Evolutionary conservation across 2,797 vertebrate species (phyloP), one percentile per base, ranked within the genome.

Genomic region (Margarornis squamiger): DNA sequence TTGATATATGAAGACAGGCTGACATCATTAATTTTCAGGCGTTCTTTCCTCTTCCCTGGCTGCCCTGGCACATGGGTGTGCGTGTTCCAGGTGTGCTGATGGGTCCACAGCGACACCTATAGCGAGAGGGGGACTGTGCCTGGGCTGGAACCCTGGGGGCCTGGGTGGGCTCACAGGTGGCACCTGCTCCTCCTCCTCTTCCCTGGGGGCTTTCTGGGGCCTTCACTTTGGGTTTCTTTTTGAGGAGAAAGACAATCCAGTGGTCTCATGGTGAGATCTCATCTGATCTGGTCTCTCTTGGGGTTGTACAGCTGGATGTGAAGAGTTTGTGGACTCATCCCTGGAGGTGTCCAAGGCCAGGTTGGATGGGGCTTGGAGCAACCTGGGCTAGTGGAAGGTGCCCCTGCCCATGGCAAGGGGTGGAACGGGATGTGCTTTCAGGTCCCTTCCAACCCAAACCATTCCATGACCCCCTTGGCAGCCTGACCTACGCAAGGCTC

Each of bases 1-100:
- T 98, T 98, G 98, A 98, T 98, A 96, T 97, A 97, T 92, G 97
- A 97, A 98, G 98, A 98, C 98, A 98, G 97, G 97, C 98, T 98
- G 98, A 97, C 98, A 98, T 98, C 96, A 97, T 98, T 98, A 98
- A 97, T 98, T 98, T 98, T 96, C 97, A 95, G 95, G 96, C 74
- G 49, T 87, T 97, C 92, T 63, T 92, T 95, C 97, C 83, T 95
- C 94, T 94, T 92, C 54, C 41, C 67, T 34, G 5, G 48, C 91
- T 97, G 85, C 87, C 68, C 36, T 84, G 4, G 10, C 77, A 17
- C 41, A 7, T 26, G 77, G 85, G 46, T 71, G 72, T 9, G 71
- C 16, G 20, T 27, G 62, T 59, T 94, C 81, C 61, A 34, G 78
- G 91, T 93, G 90, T 68, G 86, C 97, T 90, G 95, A 45, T 83